phyloP scores from a whole-genome alignment of 1,140 invertebrate species.

The Dreissena polymorpha region DNA sequence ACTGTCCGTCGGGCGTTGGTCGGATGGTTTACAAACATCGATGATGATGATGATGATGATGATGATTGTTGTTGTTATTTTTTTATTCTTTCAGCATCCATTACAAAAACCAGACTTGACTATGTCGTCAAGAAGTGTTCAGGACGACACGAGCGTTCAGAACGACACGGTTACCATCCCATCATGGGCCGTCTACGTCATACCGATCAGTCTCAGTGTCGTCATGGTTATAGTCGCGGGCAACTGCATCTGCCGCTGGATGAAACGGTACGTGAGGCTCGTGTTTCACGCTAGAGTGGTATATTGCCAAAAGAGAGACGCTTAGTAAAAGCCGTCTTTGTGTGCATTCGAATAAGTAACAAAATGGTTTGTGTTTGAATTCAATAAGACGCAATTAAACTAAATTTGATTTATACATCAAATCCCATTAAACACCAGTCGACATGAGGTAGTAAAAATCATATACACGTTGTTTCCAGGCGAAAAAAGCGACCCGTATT shows the following conservation, averaged over 20 bases:
- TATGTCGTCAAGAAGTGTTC: background rate
- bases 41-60: too few relatives aligned
- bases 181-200: constrained; percentile 20
- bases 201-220: constrained; percentile 8
- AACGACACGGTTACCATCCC: background rate
- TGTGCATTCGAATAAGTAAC: too few relatives aligned
- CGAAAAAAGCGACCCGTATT: background rate
- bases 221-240: background rate
- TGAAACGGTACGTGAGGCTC: background rate
- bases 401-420: too few relatives aligned
- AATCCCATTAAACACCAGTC: too few relatives aligned
- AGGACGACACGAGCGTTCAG: background rate
- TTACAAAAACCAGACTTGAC: background rate
- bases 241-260: background rate
- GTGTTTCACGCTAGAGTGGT: background rate
- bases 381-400: too few relatives aligned
- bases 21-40: too few relatives aligned
- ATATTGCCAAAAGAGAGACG: background rate
- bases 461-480: background rate
- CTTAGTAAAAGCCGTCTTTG: too few relatives aligned
- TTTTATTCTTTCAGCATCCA: too few relatives aligned
- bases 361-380: too few relatives aligned
- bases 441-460: too few relatives aligned
- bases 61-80: too few relatives aligned
- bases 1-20: too few relatives aligned